Percentiles rank a stretch among this genome's conserved stretches.
phyloP scores from a whole-genome alignment of 2,797 vertebrate genomes.

The Dromococcyx pavoninus region DNA sequence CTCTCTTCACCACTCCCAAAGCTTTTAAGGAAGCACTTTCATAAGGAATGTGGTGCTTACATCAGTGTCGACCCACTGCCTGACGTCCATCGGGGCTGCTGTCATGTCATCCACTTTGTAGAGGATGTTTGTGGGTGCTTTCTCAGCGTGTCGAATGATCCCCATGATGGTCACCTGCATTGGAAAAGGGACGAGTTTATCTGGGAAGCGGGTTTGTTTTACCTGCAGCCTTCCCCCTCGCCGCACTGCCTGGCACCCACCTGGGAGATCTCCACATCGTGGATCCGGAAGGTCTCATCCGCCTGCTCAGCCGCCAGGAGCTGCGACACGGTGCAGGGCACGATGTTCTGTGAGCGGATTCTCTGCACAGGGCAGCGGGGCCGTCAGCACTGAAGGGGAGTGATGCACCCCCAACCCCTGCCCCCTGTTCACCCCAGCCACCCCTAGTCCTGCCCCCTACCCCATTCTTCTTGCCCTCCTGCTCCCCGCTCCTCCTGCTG shows the following conservation, averaged over 20 bases:
- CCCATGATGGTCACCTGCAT: conserved; percentile 90
- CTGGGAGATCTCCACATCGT: conserved; percentile 91
- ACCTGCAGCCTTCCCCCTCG: background rate
- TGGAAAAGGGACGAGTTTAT: background rate
- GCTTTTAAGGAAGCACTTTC: rapidly evolving
- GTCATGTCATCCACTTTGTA: conserved; percentile 99
- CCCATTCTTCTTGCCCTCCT: too few species aligned
- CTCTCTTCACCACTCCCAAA: too few species aligned
- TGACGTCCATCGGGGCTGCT: conserved; percentile 89
- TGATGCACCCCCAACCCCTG: too few species aligned
- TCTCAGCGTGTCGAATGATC: conserved; percentile 90
- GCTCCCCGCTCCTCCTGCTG: too few species aligned
- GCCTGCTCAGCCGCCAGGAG: conserved; percentile 86
- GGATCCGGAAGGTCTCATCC: conserved; percentile 88
- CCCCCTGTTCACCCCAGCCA: too few species aligned
- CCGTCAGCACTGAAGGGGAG: background rate
- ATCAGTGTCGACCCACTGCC: conserved; percentile 97
- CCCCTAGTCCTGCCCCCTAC: too few species aligned
- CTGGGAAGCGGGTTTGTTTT: background rate
- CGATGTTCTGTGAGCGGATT: conserved; percentile 86
- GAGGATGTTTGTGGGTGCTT: conserved; percentile 94
- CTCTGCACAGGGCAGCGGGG: conserved; percentile 74
- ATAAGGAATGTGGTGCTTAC: conserved; percentile 58
- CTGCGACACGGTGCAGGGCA: conserved; percentile 96
- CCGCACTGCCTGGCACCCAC: conserved; percentile 51